Percentiles rank a stretch among this genome's conserved stretches.
phyloP scores from a whole-genome alignment of 2,888 invertebrate genomes.

The Pollenia griseotomentosa region DNA sequence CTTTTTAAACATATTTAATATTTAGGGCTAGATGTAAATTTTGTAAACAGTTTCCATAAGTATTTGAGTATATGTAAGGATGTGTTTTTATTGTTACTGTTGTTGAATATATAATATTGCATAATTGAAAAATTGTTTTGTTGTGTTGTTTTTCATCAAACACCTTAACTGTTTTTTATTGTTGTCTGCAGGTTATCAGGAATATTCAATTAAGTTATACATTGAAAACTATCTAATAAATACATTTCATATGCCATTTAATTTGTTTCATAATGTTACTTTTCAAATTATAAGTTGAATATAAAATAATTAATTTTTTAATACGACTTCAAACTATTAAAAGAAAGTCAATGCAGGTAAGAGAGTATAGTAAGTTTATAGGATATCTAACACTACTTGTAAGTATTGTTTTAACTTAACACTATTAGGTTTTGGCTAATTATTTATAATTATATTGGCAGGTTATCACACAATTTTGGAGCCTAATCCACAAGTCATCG shows the following conservation, averaged over 20 bases:
- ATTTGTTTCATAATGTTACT: constrained; percentile 1
- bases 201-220: constrained; percentile 66
- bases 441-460: too few species aligned
- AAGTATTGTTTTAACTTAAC: too few species aligned
- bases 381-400: too few species aligned
- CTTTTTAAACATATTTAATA: too few species aligned
- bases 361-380: too few species aligned
- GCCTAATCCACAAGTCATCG: too few species aligned
- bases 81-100: constrained; percentile 24
- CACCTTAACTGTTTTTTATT: constrained; percentile 53
- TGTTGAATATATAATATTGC: constrained; percentile 50
- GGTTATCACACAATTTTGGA: too few species aligned
- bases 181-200: constrained; percentile 68
- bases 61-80: constrained; percentile 11
- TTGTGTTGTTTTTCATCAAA: constrained; percentile 51
- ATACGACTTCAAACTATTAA: too few species aligned
- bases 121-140: constrained; percentile 51
- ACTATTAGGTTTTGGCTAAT: too few species aligned
- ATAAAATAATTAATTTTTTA: too few species aligned
- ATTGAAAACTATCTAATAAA: constrained; percentile 16
- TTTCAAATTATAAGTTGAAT: too few species aligned
- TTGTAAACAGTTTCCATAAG: neutral
- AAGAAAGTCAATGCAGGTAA: too few species aligned
- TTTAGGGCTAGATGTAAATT: constrained; percentile 6
- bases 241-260: neutral